These are phyloP conservation scores for Rhopalosiphum padi DNA, from an alignment of 1,140 invertebrate species.

Conservation along the genomic window DNA sequence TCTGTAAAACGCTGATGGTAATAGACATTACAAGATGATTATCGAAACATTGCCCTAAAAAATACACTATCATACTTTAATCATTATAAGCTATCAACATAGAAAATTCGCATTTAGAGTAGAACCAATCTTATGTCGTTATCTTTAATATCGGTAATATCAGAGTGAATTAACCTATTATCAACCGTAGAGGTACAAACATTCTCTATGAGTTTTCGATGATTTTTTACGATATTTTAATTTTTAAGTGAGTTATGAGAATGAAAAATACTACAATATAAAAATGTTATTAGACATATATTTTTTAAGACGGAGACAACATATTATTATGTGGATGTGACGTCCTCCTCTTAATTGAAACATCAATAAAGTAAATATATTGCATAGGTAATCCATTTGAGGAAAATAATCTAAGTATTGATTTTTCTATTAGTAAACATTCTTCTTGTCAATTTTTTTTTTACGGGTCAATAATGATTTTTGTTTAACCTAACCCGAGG, in stretches of 20 bases:
- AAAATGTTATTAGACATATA: not conserved
- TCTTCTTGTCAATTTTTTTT: not conserved
- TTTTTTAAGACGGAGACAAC: not conserved
- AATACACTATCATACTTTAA: too few species aligned
- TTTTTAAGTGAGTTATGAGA: not conserved
- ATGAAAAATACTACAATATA: not conserved
- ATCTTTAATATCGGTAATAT: not conserved
- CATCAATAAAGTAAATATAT: not conserved
- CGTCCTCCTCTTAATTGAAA: too few species aligned
- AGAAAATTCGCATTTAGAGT: too few species aligned
- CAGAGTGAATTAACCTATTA: too few species aligned
- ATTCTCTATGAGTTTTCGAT: too few species aligned
- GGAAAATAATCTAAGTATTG: not conserved
- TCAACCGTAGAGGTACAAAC: too few species aligned
- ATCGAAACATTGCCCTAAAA: not conserved
- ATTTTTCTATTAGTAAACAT: not conserved
- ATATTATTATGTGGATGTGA: too few species aligned
- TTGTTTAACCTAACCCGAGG: not conserved
- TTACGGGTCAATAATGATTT: not conserved
- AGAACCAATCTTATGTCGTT: not conserved
- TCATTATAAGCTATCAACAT: too few species aligned
- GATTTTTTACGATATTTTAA: not conserved
- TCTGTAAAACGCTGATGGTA: not conserved
- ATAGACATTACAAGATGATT: not conserved
- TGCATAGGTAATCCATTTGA: not conserved